Conservation (phyloP, 2,113 vertebrate genomes). For the Crotalus helleri region DNA sequence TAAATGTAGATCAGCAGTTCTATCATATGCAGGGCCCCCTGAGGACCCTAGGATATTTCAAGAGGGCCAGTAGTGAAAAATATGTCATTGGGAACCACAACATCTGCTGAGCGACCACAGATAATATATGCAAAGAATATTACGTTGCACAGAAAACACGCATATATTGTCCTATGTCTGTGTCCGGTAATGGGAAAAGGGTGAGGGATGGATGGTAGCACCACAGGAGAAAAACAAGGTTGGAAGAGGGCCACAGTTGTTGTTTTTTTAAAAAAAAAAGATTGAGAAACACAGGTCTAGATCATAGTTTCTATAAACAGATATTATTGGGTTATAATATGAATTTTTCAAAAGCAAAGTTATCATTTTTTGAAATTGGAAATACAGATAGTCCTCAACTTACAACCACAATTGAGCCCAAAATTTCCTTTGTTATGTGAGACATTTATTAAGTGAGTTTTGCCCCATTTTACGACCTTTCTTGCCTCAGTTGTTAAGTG, state of each 20-base stretch:
- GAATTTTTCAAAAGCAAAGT: neutral
- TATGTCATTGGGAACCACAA: neutral
- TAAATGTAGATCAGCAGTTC: neutral
- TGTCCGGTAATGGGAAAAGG: neutral
- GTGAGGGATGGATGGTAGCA: neutral
- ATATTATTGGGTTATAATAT: neutral
- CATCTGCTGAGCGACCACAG: neutral
- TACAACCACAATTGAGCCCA: too few species aligned
- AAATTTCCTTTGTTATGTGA: too few species aligned
- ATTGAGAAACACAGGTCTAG: neutral
- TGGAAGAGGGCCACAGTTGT: neutral
- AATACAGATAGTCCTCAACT: neutral
- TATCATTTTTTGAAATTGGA: neutral
- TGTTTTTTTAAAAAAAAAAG: neutral
- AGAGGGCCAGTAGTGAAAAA: neutral
- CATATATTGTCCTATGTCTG: neutral
- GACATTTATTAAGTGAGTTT: too few species aligned
- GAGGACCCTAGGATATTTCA: neutral
- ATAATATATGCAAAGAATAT: neutral
- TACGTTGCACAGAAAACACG: neutral
- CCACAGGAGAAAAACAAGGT: neutral
- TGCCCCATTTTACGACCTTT: too few species aligned
- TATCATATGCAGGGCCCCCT: neutral
- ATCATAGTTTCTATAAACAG: neutral
- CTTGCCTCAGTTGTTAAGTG: too few species aligned